Evolutionary conservation across 2,888 invertebrate genomes (phyloP).

Genomic region (Yponomeuta evonymella): DNA sequence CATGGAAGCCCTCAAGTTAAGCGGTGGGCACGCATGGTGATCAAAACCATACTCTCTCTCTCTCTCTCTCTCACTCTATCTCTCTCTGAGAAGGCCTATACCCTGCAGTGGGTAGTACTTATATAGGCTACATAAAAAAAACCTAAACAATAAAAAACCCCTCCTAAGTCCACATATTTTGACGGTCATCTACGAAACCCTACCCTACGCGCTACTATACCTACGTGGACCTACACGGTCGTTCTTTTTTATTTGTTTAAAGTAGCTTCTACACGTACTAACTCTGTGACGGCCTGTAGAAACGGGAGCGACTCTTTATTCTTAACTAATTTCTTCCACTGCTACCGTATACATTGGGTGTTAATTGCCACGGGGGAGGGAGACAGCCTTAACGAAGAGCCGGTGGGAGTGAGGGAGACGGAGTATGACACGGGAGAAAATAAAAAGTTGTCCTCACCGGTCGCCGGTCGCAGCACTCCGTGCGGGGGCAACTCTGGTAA

Average conservation of each 20-base stretch:
- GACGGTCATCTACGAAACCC: too few species aligned
- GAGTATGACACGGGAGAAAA: conserved; percentile 39
- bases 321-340: conserved; percentile 69
- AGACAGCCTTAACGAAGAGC: conserved; percentile 28
- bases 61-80: too few species aligned
- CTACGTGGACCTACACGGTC: neutral
- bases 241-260: neutral
- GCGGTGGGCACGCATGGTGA: too few species aligned
- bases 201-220: neutral
- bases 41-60: too few species aligned
- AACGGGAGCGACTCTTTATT: conserved; percentile 46
- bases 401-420: conserved; percentile 31
- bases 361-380: conserved; percentile 54
- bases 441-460: conserved; percentile 60
- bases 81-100: too few species aligned
- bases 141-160: too few species aligned
- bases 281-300: conserved; percentile 30
- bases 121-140: too few species aligned
- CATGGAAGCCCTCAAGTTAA: too few species aligned
- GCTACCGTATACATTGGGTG: conserved; percentile 64
- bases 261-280: neutral
- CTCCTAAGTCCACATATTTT: too few species aligned
- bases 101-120: too few species aligned
- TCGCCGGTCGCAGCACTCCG: conserved; percentile 31
- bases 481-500: neutral